Percentiles rank a stretch among this genome's conserved stretches.
Conservation (phyloP, 2,888 invertebrate genomes). For the Eumacrocentrus americanus region DNA sequence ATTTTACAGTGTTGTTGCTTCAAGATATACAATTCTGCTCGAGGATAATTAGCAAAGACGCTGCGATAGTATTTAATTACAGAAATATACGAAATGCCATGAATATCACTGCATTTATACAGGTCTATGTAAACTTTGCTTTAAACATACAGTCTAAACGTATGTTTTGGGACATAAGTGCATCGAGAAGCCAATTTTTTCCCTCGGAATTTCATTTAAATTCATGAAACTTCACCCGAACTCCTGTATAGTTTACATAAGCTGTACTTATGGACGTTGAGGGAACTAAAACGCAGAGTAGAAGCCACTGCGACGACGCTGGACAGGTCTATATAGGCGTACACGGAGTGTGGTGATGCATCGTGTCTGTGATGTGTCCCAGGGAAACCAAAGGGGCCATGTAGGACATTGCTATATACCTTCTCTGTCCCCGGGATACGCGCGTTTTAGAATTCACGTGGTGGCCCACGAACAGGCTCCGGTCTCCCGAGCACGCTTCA, state of each 20-base stretch:
- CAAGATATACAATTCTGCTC: constrained; percentile 15
- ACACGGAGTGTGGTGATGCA: constrained; percentile 18
- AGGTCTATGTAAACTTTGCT: too few relatives aligned
- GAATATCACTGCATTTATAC: constrained; percentile 22
- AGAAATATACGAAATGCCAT: constrained; percentile 22
- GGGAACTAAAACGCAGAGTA: constrained; percentile 10
- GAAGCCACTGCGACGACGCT: constrained; percentile 13
- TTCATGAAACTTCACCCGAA: constrained; percentile 41
- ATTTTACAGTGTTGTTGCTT: constrained; percentile 16
- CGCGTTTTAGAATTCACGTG: constrained; percentile 56
- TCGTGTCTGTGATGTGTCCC: constrained; percentile 19
- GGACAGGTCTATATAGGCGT: background rate
- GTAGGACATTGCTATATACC: background rate
- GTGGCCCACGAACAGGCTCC: constrained; percentile 33
- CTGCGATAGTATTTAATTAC: constrained; percentile 33
- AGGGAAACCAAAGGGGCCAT: constrained; percentile 27
- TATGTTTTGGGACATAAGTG: too few relatives aligned
- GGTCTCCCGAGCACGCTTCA: constrained; percentile 32
- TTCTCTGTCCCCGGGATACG: constrained; percentile 28
- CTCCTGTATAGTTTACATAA: constrained; percentile 27
- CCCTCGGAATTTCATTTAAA: constrained; percentile 39
- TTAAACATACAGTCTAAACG: too few relatives aligned
- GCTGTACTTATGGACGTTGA: constrained; percentile 24
- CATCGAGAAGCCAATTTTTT: too few relatives aligned
- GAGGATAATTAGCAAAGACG: constrained; percentile 34